Percentiles rank a stretch among this genome's conserved stretches.
These are phyloP conservation scores for Lateolabrax maculatus DNA, from an alignment of 2,797 vertebrate genomes.

Conservation along the genomic window DNA sequence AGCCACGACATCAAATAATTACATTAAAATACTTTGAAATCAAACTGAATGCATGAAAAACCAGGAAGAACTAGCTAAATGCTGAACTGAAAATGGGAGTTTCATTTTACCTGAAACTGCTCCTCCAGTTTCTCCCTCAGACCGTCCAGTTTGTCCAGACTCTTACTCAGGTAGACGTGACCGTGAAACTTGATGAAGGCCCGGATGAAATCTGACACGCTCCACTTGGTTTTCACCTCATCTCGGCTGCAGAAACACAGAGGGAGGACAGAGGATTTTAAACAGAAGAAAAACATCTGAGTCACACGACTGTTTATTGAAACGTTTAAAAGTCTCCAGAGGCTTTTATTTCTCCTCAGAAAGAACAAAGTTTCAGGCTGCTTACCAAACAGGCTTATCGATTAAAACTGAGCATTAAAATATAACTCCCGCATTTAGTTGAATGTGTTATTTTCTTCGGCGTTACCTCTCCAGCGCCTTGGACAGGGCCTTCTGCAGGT, in stretches of 20 bases:
- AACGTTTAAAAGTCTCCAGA: not conserved
- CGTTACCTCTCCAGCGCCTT: constrained; percentile 97
- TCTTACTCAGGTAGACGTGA: constrained; percentile 96
- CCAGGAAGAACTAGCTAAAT: not conserved
- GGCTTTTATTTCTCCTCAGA: not conserved
- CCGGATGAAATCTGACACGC: constrained; percentile 97
- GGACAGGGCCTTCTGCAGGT: constrained; percentile 98
- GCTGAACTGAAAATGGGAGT: not conserved
- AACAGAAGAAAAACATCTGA: not conserved
- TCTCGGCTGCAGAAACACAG: constrained; percentile 88
- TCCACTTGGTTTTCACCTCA: constrained; percentile 96
- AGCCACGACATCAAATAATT: not conserved
- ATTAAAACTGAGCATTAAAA: not conserved
- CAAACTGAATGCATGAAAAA: too few species aligned
- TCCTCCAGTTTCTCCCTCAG: constrained; percentile 97
- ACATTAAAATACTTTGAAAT: not conserved
- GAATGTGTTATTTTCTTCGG: not conserved
- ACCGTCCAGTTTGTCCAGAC: constrained; percentile 92
- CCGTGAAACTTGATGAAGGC: constrained; percentile 99
- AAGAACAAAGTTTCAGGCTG: not conserved
- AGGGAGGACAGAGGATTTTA: not conserved
- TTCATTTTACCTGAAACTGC: constrained; percentile 92
- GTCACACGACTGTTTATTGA: not conserved
- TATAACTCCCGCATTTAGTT: too few species aligned
- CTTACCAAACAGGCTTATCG: too few species aligned